phyloP scores from a whole-genome alignment of 37 sponge, comb jelly and placozoan genomes.

The Spongilla lacustris region DNA sequence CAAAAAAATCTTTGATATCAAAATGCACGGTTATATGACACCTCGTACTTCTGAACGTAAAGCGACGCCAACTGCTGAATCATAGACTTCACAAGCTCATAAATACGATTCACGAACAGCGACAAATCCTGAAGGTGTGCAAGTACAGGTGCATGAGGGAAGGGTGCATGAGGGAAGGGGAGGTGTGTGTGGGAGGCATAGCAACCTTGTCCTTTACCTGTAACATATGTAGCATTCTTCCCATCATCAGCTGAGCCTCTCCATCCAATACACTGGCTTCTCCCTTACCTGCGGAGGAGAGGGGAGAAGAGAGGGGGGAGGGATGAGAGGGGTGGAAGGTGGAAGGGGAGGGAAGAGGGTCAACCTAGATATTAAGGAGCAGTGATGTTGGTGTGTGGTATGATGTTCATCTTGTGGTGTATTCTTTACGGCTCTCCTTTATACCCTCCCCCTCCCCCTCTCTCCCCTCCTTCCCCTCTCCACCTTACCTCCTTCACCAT shows the following conservation, averaged over 20 bases:
- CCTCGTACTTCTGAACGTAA: slow-evolving; percentile 40
- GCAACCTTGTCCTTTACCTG: slow-evolving; percentile 66
- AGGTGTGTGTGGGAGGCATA: background rate
- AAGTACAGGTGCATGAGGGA: background rate
- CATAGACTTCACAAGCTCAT: slow-evolving; percentile 74
- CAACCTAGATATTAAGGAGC: too few species aligned
- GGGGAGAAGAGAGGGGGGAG: background rate
- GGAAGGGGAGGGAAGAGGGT: slow-evolving; percentile 1
- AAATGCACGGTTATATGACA: background rate
- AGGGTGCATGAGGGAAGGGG: background rate
- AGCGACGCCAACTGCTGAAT: slow-evolving; percentile 80
- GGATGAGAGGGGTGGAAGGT: background rate
- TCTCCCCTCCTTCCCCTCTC: background rate
- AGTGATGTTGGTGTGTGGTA: too few species aligned
- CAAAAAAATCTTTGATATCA: background rate
- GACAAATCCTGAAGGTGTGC: slow-evolving; percentile 81
- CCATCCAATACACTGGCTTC: slow-evolving; percentile 72
- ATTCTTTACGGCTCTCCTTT: too few species aligned
- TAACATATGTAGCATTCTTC: slow-evolving; percentile 78
- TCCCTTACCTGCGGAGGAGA: slow-evolving; percentile 14
- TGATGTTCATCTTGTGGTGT: too few species aligned
- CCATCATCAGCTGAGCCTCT: slow-evolving; percentile 94
- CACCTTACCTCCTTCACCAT: slow-evolving; percentile 86
- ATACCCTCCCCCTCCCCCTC: background rate
- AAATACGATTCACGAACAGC: slow-evolving; percentile 79